Base-by-base conservation (phyloP, 1,140 invertebrate genomes). In the Bombus impatiens region DNA sequence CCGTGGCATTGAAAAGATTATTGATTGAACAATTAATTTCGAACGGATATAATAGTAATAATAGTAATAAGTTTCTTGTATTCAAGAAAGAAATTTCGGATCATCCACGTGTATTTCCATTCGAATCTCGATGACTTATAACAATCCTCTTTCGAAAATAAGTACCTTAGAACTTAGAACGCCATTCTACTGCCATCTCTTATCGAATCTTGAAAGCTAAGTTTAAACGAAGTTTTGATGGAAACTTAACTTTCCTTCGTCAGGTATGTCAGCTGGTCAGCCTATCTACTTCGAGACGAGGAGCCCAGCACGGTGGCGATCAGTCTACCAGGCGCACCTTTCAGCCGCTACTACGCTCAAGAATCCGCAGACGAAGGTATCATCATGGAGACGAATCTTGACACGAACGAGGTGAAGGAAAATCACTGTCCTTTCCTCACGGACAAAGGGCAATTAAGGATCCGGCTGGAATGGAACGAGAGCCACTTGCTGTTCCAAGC, bases 381-480 rank as follows among this genome's bases (percentile, higher is more conserved):
- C 67, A 97, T 98, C 91, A 98, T 98, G 97, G 97, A 98, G 91
- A 98, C 97, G 3, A 96, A 97, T 87, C 96, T 98, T 5, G 96
- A 96, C 2, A 96, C 98, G 18, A 97, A 97, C 93, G 97, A 98
- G 94, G 97, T 98, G 18, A 96, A 98, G 95, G 96, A 97, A 68
- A 96, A 97, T n/a, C 96, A 96, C 37, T 97, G 97, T 93, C 96
- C 96, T n/a, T 98, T 97, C 93, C 92, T 98, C 44, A 97, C 97
- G 71, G 97, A 97, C 77, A 97, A 97, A 89, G 96, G 97, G 25
- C 97, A 97, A 87, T 94, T 98, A 59, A 96, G 97, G 22, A 96
- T 98, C 18, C 97, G 98, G 88, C 96, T 98, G 2, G 98, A 98
- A 93, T 98, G 98, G 98, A 96, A 97, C 88, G 98, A 98, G 92